Evolutionary conservation across 2,888 invertebrate genomes (phyloP).

Genomic region (Dimorphilus gyrociliatus): DNA sequence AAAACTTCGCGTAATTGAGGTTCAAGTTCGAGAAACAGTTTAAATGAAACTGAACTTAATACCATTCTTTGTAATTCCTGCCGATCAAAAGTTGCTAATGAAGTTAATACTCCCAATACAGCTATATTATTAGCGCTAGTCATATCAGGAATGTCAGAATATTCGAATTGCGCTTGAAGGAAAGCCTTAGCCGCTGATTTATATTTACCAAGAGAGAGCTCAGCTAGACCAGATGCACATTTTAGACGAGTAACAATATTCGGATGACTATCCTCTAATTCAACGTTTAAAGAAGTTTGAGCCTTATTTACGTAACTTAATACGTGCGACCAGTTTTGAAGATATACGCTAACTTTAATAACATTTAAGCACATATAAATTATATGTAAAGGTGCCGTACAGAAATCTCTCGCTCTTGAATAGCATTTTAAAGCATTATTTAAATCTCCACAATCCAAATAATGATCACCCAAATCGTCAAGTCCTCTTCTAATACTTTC

Average conservation of each 20-base stretch:
- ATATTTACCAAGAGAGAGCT: conserved; percentile 80
- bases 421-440: conserved; percentile 93
- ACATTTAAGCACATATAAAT: conserved; percentile 96
- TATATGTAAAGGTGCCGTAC: conserved; percentile 92
- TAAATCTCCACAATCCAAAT: conserved; percentile 86
- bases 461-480: conserved; percentile 94
- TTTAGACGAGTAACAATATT: conserved; percentile 52
- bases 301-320: conserved; percentile 92
- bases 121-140: conserved; percentile 70
- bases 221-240: conserved; percentile 85
- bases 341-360: conserved; percentile 79
- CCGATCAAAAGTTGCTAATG: conserved; percentile 86
- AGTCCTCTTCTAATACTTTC: conserved; percentile 71
- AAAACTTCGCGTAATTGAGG: conserved; percentile 91
- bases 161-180: conserved; percentile 71
- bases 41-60: conserved; percentile 63
- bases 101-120: conserved; percentile 88
- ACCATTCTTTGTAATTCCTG: conserved; percentile 58
- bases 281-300: conserved; percentile 47
- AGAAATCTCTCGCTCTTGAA: conserved; percentile 90
- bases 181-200: conserved; percentile 88
- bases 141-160: conserved; percentile 85
- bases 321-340: conserved; percentile 96
- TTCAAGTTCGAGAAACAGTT: conserved; percentile 87
- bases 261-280: conserved; percentile 41